Evolutionary conservation across 2,113 vertebrate species (phyloP), one percentile per base, ranked within the genome.

Genomic region (Poeciliopsis turrubarensis): DNA sequence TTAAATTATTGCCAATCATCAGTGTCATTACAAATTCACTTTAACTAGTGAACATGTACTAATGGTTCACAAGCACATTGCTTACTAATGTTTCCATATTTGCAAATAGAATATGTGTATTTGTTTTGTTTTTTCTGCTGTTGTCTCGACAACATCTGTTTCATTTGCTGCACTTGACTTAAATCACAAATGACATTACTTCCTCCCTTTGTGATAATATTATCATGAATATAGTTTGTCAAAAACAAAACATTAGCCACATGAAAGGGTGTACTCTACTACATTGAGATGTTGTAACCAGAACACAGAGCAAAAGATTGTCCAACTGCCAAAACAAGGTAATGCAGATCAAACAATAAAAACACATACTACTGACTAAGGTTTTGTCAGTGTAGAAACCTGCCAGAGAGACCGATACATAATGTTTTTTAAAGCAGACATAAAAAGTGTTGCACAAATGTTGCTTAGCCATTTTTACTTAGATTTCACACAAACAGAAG

Each of bases 401-500:
- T 25, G 51, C 17, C 51, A n/a, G 51, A 57, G 25, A 57, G 22
- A 57, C 51, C n/a, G 22, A 57, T 6, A n/a, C 25, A 57, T n/a
- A 25, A 57, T 57, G 17, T 57, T n/a, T 57, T n/a, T 54, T n/a
- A 57, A n/a, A 57, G 44, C 44, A 47, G 44, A 47, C 17, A 47
- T 47, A 47, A 47, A 47, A 47, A 19, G 17, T 19, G 44, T 47
- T 47, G 44, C 44, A 19, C 7, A 44, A 29, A 14, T 44, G 34
- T 30, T 39, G 44, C 30, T 60, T 22, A 39, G 32, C 44, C 44
- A 12, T 65, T 65, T 17, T 54, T 27, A 44, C 17, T 37, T 60
- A 19, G 44, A 47, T 19, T 71, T 41, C 73, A 41, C 47, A 68
- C 31, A 79, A n/a, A 73, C 14, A 65, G 27, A 54, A 68, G 71